Base-by-base conservation (phyloP, 2,113 vertebrate genomes). In the Rhinolophus sinicus region DNA sequence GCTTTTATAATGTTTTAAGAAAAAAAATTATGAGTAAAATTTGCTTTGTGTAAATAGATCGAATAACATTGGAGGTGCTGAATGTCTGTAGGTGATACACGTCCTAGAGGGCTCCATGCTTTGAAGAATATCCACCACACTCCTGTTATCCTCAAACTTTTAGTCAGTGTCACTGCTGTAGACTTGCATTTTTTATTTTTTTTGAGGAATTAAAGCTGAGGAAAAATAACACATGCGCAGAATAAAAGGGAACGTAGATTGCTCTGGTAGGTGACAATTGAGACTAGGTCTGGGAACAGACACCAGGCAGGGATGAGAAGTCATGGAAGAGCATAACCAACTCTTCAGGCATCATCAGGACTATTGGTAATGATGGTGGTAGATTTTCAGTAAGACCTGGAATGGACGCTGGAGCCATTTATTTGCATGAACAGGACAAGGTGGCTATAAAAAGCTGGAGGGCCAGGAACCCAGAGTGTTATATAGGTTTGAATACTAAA, bases 331-430 rank as follows among this genome's bases (percentile, higher is more conserved):
- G 38, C 10, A 44, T 54, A 24, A 44, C 3, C 13, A 47, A 22
- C 30, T 16, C 4, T 30, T 73, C 16, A 35, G n/a, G 9, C 0
- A 24, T n/a, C 52, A n/a, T 33, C 15, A 62, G 24, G 82, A 28
- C 1, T 35, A 12, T 7, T 60, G 2, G 5, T 2, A 15, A 50
- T 62, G 22, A n/a, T 28, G 26, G 3, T 26, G 1, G 47, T 16
- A 56, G 10, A 15, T 38, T 64, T 64, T 72, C 33, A 60, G 2
- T 6, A 50, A 30, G 4, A 35, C 0, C 12, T 72, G 38, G 21
- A 14, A 24, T n/a, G 2, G 24, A 82, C 67, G 0, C 14, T 60
- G n/a, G 33, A 12, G 10, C 1, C 1, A 52, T 47, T 78, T 26
- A 72, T 14, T 84, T 90, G n/a, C 1, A 6, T 73, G 38, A 64